Base-by-base conservation (phyloP, 2,113 vertebrate genomes). In the Chrysochloris asiatica region DNA sequence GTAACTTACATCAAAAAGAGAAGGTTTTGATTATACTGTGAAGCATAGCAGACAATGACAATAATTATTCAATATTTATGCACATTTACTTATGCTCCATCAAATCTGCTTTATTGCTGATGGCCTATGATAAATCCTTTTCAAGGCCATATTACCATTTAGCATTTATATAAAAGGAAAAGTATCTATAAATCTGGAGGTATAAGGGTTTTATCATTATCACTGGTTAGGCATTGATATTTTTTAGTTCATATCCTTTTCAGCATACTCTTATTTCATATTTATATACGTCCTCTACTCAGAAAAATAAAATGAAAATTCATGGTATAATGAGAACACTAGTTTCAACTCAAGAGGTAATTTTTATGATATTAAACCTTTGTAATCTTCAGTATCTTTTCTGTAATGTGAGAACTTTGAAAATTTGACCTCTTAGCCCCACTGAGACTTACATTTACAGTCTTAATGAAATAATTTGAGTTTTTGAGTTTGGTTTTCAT, bases 101-200 rank as follows among this genome's bases (percentile, higher is more conserved):
- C 80, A 95, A 95, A 69, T 30, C 47, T 93, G 87, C 78, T 96
- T 97, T 97, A 96, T 95, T 97, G 90, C 86, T 96, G 88, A 97
- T 96, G 92, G 77, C 88, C 67, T 88, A 48, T 30, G 73, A 97
- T 97, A 97, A 97, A 96, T 88, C 41, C 59, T 91, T 92, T 94
- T 89, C 77, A 94, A 94, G 61, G 22, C 36, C 95, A 92, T 96
- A 93, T 95, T 96, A 96, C 79, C 82, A 61, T 80, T 97, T 96
- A 96, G 59, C 30, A 86, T 96, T 97, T 96, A 89, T 96, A 93
- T 93, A 88, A 96, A 67, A 72, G 26, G 36, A 72, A 90, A 71
- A 83, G 63, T 95, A 88, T 94, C 4, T 88, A 65, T 63, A 87
- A 95, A 95, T 83, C 65, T 69, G 30, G 41, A 88, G 22, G 72